A percentile compares a stretch with the other conserved stretches of the same genome.
These are phyloP conservation scores for Pandion haliaetus DNA, from an alignment of 2,113 vertebrate species.

Conservation along the genomic window DNA sequence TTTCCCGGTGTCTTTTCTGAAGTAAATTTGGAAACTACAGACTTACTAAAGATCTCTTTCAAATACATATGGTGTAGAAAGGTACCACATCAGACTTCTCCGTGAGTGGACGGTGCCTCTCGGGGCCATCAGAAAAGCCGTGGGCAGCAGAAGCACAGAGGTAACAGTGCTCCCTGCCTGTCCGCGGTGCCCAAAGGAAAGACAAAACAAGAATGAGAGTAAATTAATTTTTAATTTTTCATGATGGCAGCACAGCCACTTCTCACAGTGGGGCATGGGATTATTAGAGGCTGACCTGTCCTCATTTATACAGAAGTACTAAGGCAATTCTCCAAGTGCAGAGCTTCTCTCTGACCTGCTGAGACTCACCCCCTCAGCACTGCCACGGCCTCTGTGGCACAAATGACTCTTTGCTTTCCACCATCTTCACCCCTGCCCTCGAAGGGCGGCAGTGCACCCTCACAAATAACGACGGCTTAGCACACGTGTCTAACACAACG, in stretches of 20 bases:
- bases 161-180: background rate
- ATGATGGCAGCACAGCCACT: background rate
- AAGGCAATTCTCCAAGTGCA: background rate
- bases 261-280: background rate
- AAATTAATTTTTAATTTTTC: background rate
- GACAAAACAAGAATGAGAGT: background rate
- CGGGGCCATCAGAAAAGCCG: rapidly evolving
- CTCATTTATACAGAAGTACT: background rate
- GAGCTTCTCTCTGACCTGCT: background rate
- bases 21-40: background rate
- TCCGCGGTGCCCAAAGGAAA: background rate
- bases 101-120: rapidly evolving
- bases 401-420: background rate
- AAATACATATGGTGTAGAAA: background rate
- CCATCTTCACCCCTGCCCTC: background rate
- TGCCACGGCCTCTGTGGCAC: background rate
- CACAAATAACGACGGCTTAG: rapidly evolving
- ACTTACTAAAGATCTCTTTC: background rate
- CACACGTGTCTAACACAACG: rapidly evolving
- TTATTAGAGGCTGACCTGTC: background rate
- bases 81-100: background rate
- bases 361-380: rapidly evolving
- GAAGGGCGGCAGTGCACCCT: too few relatives aligned
- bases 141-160: background rate
- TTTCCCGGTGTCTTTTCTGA: background rate